Base-by-base conservation (phyloP, 2,797 vertebrate species). In the Peromyscus attwateri region DNA sequence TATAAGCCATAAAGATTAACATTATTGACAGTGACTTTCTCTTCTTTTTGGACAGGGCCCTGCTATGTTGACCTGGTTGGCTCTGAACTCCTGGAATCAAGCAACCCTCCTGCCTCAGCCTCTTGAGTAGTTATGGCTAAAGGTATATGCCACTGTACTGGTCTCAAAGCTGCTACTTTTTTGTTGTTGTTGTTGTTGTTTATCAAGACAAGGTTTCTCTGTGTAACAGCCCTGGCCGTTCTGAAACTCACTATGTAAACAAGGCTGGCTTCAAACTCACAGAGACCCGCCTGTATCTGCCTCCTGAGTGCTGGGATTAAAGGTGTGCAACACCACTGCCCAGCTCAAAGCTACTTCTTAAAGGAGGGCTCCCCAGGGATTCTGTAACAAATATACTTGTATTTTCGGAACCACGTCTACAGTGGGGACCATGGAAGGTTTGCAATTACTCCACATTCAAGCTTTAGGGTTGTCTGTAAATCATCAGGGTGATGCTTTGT, bases 381-480 rank as follows among this genome's bases (percentile, higher is more conserved):
- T 96, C 91, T 60, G 46, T 92, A 83, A 89, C 6, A 25, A n/a
- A 96, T 95, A 23, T 82, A 52, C 71, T 29, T 34, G 93, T 40
- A 43, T 94, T 90, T 94, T 94, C 57, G 84, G 82, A 87, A 94
- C 14, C 49, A 93, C 70, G 55, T 70, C 49, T 76, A 73, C 1
- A 84, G 71, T 62, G 62, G 19, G n/a, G 62, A 81, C 31, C 60
- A 88, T 0, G 23, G 29, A 46, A 80, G 77, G 6, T 93, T 87
- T 34, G 57, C 64, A 96, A 60, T 11, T 93, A 73, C 37, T 83
- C 92, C 11, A 83, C 19, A 25, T 80, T 79, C 82, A 49, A 84
- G 81, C 55, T 75, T 71, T 87, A 55, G 76, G 40, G 55, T n/a
- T 92, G 40, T 83, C 27, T 60, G 37, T 55, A 62, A 96, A 85